Evolutionary conservation across 2,888 invertebrate species (phyloP).

Genomic region (Cheilosia vulpina): DNA sequence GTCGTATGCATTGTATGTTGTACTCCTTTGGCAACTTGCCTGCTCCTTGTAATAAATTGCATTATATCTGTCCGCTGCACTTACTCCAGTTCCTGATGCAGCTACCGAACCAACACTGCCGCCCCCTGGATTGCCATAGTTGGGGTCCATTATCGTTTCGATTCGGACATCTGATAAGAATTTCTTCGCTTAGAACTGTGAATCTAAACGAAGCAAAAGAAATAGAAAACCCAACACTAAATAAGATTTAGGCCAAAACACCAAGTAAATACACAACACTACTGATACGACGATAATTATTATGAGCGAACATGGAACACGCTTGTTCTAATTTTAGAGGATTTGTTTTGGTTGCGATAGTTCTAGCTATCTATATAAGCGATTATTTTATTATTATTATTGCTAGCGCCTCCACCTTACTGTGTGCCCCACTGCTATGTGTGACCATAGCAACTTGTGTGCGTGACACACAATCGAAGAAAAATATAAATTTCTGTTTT

Average conservation of each 20-base stretch:
- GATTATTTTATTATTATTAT: conserved; percentile 74
- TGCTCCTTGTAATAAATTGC: conserved; percentile 55
- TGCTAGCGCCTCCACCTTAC: conserved; percentile 46
- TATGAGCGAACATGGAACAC: conserved; percentile 56
- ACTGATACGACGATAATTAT: conserved; percentile 61
- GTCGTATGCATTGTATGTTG: conserved; percentile 73
- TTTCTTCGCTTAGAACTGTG: conserved; percentile 39
- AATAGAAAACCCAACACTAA: conserved; percentile 68
- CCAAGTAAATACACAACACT: conserved; percentile 34
- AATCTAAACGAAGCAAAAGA: conserved; percentile 45
- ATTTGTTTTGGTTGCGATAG: conserved; percentile 72
- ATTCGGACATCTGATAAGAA: conserved; percentile 62
- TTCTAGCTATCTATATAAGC: conserved; percentile 53
- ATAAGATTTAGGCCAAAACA: conserved; percentile 65
- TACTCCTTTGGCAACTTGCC: conserved; percentile 59
- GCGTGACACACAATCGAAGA: conserved; percentile 71
- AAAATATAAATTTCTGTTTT: conserved; percentile 57
- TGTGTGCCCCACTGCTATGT: conserved; percentile 12
- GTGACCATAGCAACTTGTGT: conserved; percentile 76
- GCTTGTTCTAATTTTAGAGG: conserved; percentile 73
- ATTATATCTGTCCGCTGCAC: conserved; percentile 60
- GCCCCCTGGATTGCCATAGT: conserved; percentile 67
- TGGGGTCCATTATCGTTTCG: conserved; percentile 67
- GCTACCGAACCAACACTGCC: conserved; percentile 23
- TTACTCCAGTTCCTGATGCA: conserved; percentile 66